Evolutionary conservation across 2,797 vertebrate species (phyloP).

Genomic region (Psittacula derbiana): DNA sequence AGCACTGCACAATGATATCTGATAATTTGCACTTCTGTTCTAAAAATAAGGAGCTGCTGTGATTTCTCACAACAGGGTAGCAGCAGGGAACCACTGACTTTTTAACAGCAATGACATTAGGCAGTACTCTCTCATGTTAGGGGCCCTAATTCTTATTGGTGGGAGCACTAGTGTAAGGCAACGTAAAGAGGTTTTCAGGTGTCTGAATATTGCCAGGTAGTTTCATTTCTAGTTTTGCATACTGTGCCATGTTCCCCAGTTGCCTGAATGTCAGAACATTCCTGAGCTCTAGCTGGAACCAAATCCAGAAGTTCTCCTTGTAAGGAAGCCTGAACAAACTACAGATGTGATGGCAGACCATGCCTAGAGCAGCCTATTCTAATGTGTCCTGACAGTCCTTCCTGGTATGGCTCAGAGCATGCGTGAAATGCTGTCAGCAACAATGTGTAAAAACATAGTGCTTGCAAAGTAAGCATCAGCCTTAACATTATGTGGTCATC

Average conservation of each 20-base stretch:
- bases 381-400: background rate
- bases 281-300: background rate
- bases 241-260: background rate
- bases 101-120: background rate
- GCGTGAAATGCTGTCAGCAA: rapidly evolving
- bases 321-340: background rate
- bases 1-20: background rate
- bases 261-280: background rate
- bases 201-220: background rate
- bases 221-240: background rate
- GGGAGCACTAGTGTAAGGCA: background rate
- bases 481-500: background rate
- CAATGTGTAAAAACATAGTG: background rate
- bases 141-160: background rate
- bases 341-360: background rate
- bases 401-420: background rate
- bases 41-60: constrained; percentile 36
- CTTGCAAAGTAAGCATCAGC: background rate
- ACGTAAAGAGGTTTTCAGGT: background rate
- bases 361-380: background rate
- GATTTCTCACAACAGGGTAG: background rate
- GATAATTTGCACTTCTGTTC: constrained; percentile 1
- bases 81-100: background rate
- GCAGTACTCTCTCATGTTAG: background rate
- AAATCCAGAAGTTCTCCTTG: background rate